Percentiles rank a stretch among this genome's conserved stretches.
Conservation (phyloP, 2,888 invertebrate species). For the Yponomeuta sedellus region DNA sequence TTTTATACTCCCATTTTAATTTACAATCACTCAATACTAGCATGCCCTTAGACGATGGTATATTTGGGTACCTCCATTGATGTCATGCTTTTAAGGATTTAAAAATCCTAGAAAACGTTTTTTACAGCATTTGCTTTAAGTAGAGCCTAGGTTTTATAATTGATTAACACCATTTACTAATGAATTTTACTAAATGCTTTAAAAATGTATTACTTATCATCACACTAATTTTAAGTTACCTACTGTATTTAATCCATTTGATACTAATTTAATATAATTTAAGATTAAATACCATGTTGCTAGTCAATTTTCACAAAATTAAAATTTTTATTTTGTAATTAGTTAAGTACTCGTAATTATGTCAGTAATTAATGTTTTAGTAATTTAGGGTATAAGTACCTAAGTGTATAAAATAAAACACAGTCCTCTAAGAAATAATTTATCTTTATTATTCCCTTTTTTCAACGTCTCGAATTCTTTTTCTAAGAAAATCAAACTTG, state of each 20-base stretch:
- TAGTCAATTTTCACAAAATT: slow-evolving; percentile 28
- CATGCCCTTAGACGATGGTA: too few relatives aligned
- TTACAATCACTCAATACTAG: neutral
- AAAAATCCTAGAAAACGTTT: too few relatives aligned
- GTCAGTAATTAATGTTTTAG: neutral
- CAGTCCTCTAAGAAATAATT: slow-evolving; percentile 68
- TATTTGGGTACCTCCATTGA: too few relatives aligned
- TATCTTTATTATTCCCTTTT: slow-evolving; percentile 70
- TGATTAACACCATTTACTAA: slow-evolving; percentile 12
- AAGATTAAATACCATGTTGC: slow-evolving; percentile 24
- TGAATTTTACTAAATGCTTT: slow-evolving; percentile 24
- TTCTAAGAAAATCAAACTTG: slow-evolving; percentile 74
- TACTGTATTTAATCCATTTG: neutral
- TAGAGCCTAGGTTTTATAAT: neutral
- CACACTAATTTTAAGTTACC: slow-evolving; percentile 23
- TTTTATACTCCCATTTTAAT: slow-evolving; percentile 1
- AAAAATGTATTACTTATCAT: slow-evolving; percentile 29
- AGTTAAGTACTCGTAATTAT: neutral
- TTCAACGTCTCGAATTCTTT: slow-evolving; percentile 68
- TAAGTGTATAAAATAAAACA: slow-evolving; percentile 51
- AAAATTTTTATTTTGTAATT: slow-evolving; percentile 16
- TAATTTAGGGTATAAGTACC: neutral
- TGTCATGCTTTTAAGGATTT: too few relatives aligned
- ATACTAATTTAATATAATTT: slow-evolving; percentile 24
- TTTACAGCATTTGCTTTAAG: too few relatives aligned